Base-by-base conservation (phyloP, 1,140 invertebrate genomes). In the Leguminivora glycinivorella region DNA sequence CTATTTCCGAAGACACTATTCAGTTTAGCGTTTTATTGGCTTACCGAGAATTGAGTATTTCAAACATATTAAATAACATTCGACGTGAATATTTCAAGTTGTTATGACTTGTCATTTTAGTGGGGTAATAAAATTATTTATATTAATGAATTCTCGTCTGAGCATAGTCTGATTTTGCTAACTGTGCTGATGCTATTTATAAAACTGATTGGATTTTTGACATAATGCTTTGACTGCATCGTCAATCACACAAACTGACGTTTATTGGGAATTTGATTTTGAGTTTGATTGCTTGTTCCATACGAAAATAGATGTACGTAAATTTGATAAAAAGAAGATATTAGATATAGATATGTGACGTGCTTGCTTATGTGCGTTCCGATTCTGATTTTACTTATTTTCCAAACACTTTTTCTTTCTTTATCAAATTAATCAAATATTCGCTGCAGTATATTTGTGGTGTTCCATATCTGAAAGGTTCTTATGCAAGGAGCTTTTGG, bases 41-140 rank as follows among this genome's bases (percentile, higher is more conserved):
- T 63, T 63, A 63, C 58, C 14, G 25, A 63, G 58, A 63, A 63
- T 29, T 19, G 5, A 29, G 14, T 29, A 63, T 63, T 63, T 29
- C 14, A 31, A 29, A 63, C 58, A 19, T 29, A 29, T 63, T 29
- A 34, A 63, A 63, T 63, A 63, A n/a, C 25, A 31, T 17, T 31
- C 25, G 25, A 0, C 58, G 17, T 63, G 9, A 63, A 63, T n/a
- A 63, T 34, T 31, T 63, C 25, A n/a, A 14, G 6, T 31, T 63
- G 58, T 63, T 63, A 17, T 63, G 58, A 63, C 58, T n/a, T 63
- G 14, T 63, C 24, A 17, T 17, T 29, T 29, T 17, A 52, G 40
- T 43, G 14, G 40, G 2, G 1, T 52, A 52, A 52, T 52, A 52
- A 52, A 52, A 52, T 19, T 52, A 52, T 22, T 52, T 22, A 19